Base-by-base conservation (phyloP, 2,888 invertebrate genomes). In the Ditylenchus weischeri region DNA sequence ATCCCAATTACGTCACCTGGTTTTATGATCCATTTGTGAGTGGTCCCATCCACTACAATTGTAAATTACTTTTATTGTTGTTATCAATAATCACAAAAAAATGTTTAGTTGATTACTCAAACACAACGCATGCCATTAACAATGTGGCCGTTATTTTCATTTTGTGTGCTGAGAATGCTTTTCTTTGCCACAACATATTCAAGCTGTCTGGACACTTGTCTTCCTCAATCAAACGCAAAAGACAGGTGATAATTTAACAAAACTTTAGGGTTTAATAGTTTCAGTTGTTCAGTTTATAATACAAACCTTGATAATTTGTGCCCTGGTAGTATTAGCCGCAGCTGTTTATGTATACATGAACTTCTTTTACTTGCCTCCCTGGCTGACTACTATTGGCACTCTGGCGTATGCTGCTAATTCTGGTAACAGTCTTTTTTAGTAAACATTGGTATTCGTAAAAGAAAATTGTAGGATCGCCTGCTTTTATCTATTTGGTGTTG, bases 331-430 rank as follows among this genome's bases (percentile, higher is more conserved):
- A 2, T 23, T 54, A 7, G 54, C 54, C n/a, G 21, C 54, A 29
- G 21, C 54, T 23, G 54, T 54, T 21, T 54, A 54, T n/a, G 54
- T 54, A 2, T 54, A 54, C 54, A 54, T 54, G 54, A 54, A 54
- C 29, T 54, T 23, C 54, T 54, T 54, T 18, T 54, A 54, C n/a
- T 11, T 54, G 21, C 54, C 54, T 5, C 54, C 54, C 29, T 29
- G 21, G 54, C 54, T 54, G 13, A 54, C 54, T 29, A 54, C 8
- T 23, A 54, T 54, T 29, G 54, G 54, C 2, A 54, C 54, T 23
- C 29, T 54, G 11, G 54, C 54, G 10, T 54, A 54, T 54, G 29
- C 54, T 15, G 54, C 54, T 29, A 54, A 54, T 54, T 54, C 54
- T 23, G 54, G 54, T 54, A 54, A 54, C 2, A 23, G 21, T 15